Base-by-base conservation (phyloP, 2,113 vertebrate genomes). In the Hyperopisus bebe region DNA sequence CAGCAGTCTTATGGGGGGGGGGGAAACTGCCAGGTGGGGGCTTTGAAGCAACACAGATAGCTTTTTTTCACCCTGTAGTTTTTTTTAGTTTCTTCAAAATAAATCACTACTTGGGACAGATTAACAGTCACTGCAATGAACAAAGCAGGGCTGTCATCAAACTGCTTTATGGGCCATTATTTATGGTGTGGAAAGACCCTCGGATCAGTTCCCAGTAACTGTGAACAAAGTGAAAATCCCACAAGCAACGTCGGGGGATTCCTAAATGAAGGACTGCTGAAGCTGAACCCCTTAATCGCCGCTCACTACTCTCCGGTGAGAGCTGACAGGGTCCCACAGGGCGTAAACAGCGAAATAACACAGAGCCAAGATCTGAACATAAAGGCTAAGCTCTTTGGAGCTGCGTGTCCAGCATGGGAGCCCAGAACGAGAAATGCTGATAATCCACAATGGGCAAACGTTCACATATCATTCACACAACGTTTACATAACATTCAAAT, bases 401-500 rank as follows among this genome's bases (percentile, higher is more conserved):
- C n/a, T 4, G 62, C n/a, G 3, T 3, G 1, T 31, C 3, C 1
- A 27, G 62, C 10, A 4, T 31, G 62, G 74, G 13, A 2, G 15
- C 13, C 74, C 74, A 42, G 31, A 77, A 39, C 1, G 17, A 19
- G 74, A 42, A 62, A 80, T 1, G 9, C 31, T 39, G 74, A 77
- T n/a, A 39, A 39, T 19, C 27, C 31, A 39, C 70, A 39, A 39
- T 1, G 15, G 74, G 5, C 74, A 80, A 42, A 35, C 31, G 13
- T 17, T 39, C 74, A 11, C 27, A 4, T 35, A 31, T 1, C n/a
- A 35, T 74, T 74, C 35, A 90, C 92, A 93, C 77, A 92, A n/a
- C 8, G 2, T 4, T 66, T 9, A 35, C 9, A 15, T 13, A 4
- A 2, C 27, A 35, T 74, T 31, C n/a, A 90, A 91, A 94, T 62